These are phyloP conservation scores for Leptodactylus fallax DNA, from an alignment of 2,797 vertebrate species.

Conservation along the genomic window DNA sequence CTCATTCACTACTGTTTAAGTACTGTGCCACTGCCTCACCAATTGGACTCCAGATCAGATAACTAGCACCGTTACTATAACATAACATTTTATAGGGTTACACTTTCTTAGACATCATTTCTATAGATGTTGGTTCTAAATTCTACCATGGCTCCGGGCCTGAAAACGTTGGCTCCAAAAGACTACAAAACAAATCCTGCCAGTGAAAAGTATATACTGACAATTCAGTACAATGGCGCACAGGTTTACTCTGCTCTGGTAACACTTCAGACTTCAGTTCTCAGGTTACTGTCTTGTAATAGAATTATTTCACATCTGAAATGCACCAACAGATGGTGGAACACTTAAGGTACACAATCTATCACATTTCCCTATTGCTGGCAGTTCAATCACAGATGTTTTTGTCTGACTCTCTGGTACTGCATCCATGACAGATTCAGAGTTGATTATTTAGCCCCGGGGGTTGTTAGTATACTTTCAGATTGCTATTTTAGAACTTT, in stretches of 20 bases:
- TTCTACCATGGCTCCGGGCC: too few species aligned
- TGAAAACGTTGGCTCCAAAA: too few species aligned
- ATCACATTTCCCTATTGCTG: constrained; percentile 61
- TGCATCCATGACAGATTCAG: constrained; percentile 54
- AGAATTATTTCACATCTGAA: constrained; percentile 56
- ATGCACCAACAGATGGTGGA: constrained; percentile 56
- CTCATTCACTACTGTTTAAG: too few species aligned
- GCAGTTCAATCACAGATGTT: constrained; percentile 63
- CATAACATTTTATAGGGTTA: too few species aligned
- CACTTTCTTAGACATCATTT: too few species aligned
- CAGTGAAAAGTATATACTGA: neutral
- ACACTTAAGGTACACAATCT: constrained; percentile 60
- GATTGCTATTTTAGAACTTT: constrained; percentile 53
- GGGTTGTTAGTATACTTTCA: constrained; percentile 53
- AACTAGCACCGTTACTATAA: too few species aligned
- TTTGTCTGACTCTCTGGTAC: constrained; percentile 55
- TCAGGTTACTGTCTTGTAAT: constrained; percentile 53
- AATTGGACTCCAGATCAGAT: too few species aligned
- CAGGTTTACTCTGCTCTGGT: neutral
- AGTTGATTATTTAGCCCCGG: constrained; percentile 62
- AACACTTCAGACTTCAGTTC: constrained; percentile 12
- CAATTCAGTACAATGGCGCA: neutral
- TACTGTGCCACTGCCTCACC: too few species aligned
- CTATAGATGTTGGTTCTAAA: too few species aligned
- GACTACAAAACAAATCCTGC: neutral